Conservation (phyloP, 2,888 invertebrate species). For the Sturmia bella region DNA sequence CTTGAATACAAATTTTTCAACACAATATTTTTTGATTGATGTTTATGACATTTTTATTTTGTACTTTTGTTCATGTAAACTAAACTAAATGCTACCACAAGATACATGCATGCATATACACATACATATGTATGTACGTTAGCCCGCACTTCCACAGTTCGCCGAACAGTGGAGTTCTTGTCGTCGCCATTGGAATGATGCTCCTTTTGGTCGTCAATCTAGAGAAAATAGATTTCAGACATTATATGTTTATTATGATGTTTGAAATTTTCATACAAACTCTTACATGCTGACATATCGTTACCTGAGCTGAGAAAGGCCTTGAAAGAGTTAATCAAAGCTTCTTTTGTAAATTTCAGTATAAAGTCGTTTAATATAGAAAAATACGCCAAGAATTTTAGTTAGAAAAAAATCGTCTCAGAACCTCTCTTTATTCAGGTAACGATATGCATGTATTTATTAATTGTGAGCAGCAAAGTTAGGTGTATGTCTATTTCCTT, state of each 20-base stretch:
- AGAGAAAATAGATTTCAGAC: conserved; percentile 24
- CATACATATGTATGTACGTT: background rate
- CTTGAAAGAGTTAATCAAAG: no score
- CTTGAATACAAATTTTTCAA: conserved; percentile 33
- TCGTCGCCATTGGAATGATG: conserved; percentile 1
- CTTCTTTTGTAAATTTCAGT: no score
- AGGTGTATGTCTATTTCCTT: background rate
- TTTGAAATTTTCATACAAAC: conserved; percentile 22
- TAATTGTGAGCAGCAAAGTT: conserved; percentile 19
- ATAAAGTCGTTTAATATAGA: no score
- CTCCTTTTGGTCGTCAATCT: conserved; percentile 15
- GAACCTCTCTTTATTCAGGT: no score
- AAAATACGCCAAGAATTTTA: no score
- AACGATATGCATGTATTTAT: no score
- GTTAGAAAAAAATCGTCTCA: no score
- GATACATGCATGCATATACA: background rate
- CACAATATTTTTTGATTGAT: conserved; percentile 61
- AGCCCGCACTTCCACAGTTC: background rate
- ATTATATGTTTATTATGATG: conserved; percentile 13
- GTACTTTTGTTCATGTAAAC: background rate
- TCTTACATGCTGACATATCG: background rate
- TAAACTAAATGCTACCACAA: conserved; percentile 8
- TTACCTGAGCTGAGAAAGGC: no score
- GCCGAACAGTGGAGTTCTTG: conserved; percentile 20
- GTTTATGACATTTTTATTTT: conserved; percentile 54